Base-by-base conservation (phyloP, 2,797 vertebrate genomes). In the Pteronotus mesoamericanus region DNA sequence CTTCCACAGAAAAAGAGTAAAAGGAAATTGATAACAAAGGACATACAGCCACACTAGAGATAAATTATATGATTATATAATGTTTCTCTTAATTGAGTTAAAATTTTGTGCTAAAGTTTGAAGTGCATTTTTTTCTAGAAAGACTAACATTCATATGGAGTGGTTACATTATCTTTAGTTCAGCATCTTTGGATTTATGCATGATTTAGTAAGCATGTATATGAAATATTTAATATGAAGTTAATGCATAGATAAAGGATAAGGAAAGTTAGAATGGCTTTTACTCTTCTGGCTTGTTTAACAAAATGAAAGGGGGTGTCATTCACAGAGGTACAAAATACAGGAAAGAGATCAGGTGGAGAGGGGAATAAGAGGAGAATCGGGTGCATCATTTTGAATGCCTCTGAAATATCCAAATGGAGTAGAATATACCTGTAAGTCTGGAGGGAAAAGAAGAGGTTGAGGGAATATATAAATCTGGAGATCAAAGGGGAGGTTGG, bases 171-270 rank as follows among this genome's bases (percentile, higher is more conserved):
- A 94, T 83, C 94, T 92, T 21, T 94, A 55, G 55, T 22, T 90
- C 14, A 71, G 18, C 12, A 95, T 83, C 9, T 37, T 79, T 86
- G 11, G 14, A 55, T 89, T 68, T 86, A 66, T 77, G 3, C 15
- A 44, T 72, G 29, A 7, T 57, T 84, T 89, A 66, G 6, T 61
- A 85, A 95, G 10, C 24, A 86, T 15, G 2, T 57, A 53, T 16
- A 80, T 32, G 68, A 93, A 86, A 68, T 96, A 48, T 75, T 93
- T 95, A 66, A 66, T 89, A 61, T 87, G 26, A 82, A 3, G 51
- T 69, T 83, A 37, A 5, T 48, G 9, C 26, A 37, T n/a, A 51
- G 34, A 39, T 88, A 80, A 24, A 22, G 18, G 11, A 7, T 21
- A 57, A 61, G 6, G 18, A 29, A 90, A 64, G 51, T 69, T 68